phyloP scores from a whole-genome alignment of 2,797 vertebrate species.

The Urocyon cinereoargenteus region DNA sequence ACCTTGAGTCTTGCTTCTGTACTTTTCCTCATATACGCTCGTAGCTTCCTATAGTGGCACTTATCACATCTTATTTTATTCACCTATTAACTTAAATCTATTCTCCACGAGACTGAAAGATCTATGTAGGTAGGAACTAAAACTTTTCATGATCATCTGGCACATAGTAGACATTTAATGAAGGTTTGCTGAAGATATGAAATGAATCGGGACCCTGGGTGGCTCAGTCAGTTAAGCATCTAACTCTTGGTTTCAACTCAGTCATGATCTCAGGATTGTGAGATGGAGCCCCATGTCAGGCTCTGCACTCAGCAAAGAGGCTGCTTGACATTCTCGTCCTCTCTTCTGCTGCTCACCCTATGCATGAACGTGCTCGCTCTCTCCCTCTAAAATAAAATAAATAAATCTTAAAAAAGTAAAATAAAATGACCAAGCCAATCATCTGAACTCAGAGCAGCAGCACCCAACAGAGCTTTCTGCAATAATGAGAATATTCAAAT shows the following conservation, averaged over 20 bases:
- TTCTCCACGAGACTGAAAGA: not conserved
- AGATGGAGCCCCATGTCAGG: too few species aligned
- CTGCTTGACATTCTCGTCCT: not conserved
- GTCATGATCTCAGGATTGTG: not conserved
- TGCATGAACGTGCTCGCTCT: not conserved
- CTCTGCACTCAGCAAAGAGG: not conserved
- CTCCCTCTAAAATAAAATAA: not conserved
- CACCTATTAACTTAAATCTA: not conserved
- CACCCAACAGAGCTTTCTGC: not conserved
- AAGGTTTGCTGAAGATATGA: constrained; percentile 5
- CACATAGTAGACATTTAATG: not conserved
- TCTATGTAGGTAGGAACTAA: not conserved
- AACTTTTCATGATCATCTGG: not conserved
- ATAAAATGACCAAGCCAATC: constrained; percentile 44
- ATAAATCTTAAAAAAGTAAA: not conserved
- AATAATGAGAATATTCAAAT: not conserved
- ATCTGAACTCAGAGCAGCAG: not conserved
- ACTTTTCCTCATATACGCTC: not conserved
- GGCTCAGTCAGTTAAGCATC: not conserved
- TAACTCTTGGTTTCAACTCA: not conserved
- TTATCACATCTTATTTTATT: constrained; percentile 20
- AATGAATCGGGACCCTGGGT: not conserved
- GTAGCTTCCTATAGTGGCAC: not conserved
- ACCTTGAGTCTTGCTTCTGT: constrained; percentile 41
- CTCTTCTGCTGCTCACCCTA: not conserved